phyloP scores from a whole-genome alignment of 2,888 invertebrate species.

The Sphaerophoria taeniata region DNA sequence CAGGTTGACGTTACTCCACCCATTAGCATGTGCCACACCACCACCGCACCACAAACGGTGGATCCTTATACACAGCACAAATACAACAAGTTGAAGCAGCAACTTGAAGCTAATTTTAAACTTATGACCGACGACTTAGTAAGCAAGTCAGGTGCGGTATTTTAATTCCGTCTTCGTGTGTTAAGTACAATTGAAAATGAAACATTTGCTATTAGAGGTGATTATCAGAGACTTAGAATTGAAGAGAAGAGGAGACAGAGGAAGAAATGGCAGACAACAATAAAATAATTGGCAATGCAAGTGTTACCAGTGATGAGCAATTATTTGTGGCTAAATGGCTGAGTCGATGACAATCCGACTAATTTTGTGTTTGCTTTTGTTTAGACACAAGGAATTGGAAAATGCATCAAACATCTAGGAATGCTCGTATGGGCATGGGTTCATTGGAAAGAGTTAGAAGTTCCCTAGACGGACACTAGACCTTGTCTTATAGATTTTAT shows the following conservation, averaged over 20 bases:
- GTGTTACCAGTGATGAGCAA: slow-evolving; percentile 6
- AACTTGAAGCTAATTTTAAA: slow-evolving; percentile 24
- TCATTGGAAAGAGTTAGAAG: no score
- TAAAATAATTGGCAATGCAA: slow-evolving; percentile 22
- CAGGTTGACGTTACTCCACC: slow-evolving; percentile 17
- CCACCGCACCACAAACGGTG: neutral
- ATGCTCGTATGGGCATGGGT: neutral
- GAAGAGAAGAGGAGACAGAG: neutral
- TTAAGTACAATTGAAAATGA: slow-evolving; percentile 39
- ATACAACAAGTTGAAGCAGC: neutral
- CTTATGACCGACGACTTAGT: slow-evolving; percentile 26
- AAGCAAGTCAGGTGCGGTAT: slow-evolving; percentile 51
- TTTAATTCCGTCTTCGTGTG: slow-evolving; percentile 55
- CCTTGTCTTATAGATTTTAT: no score
- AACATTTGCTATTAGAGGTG: slow-evolving; percentile 45
- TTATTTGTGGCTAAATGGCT: slow-evolving; percentile 11
- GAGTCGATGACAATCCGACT: slow-evolving; percentile 26
- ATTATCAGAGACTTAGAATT: neutral
- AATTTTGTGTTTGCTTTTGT: neutral
- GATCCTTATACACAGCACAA: neutral
- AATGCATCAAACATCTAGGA: slow-evolving; percentile 5
- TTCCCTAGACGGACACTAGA: no score
- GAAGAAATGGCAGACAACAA: neutral
- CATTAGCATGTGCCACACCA: slow-evolving; percentile 37
- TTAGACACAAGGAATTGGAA: neutral